Evolutionary conservation across 2,113 vertebrate genomes (phyloP).

Genomic region (Rostratula benghalensis): DNA sequence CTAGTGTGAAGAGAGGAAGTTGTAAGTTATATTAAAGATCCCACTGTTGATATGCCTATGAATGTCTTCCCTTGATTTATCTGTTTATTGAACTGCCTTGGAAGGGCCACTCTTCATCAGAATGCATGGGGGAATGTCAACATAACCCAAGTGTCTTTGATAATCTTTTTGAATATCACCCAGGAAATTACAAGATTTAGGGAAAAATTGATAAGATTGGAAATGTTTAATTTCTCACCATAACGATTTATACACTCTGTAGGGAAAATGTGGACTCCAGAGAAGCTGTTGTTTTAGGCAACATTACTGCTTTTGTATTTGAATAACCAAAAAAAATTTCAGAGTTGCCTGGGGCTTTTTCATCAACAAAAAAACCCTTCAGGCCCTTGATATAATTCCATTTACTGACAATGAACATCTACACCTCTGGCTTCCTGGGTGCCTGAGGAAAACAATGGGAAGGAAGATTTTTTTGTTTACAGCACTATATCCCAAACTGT

Average conservation of each 20-base stretch:
- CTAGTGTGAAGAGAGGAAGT: conserved; percentile 60
- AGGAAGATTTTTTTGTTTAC: background rate
- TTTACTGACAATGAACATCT: background rate
- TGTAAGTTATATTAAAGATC: conserved; percentile 63
- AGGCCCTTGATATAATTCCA: background rate
- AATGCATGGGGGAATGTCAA: conserved; percentile 15
- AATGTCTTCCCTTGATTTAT: conserved; percentile 69
- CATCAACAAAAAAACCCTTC: background rate
- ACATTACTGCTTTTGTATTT: background rate
- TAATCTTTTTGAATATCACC: conserved; percentile 38
- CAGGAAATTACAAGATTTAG: conserved; percentile 35
- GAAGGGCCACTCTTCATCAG: conserved; percentile 30
- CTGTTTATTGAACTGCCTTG: conserved; percentile 70
- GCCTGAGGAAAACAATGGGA: background rate
- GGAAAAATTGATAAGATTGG: conserved; percentile 2
- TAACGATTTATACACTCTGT: background rate
- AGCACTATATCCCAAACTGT: background rate
- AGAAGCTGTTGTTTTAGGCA: background rate
- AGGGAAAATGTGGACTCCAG: background rate
- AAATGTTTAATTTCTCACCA: background rate
- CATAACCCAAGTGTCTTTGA: conserved; percentile 6
- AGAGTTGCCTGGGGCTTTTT: background rate
- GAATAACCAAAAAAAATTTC: background rate
- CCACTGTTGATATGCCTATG: conserved; percentile 63
- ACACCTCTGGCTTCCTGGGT: background rate